Conservation (phyloP, 2,797 vertebrate species). For the Malurus leucopterus region DNA sequence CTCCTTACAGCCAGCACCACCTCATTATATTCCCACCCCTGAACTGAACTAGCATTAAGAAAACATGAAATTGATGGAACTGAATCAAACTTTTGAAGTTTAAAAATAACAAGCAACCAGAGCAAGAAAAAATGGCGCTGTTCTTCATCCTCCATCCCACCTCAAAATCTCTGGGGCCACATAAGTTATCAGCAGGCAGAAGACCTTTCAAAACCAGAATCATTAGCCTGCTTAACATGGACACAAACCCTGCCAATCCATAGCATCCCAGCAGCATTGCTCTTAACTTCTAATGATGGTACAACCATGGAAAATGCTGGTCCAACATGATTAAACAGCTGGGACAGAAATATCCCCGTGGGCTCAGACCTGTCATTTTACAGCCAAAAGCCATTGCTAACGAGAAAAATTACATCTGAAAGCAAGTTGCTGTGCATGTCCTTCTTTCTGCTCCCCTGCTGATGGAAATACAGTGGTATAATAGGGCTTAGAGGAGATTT, state of each 20-base stretch:
- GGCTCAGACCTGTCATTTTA: slow-evolving; percentile 50
- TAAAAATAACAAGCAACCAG: not conserved
- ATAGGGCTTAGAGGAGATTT: slow-evolving; percentile 10
- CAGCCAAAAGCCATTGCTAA: slow-evolving; percentile 36
- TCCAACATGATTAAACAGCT: slow-evolving; percentile 47
- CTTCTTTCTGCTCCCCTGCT: slow-evolving; percentile 24
- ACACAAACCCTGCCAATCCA: not conserved
- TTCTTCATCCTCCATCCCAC: not conserved
- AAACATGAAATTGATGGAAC: not conserved
- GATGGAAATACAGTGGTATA: not conserved
- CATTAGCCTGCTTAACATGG: not conserved
- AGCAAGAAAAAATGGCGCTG: not conserved
- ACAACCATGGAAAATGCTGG: slow-evolving; percentile 20
- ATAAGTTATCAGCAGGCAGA: not conserved
- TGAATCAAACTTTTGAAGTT: not conserved
- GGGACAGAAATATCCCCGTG: not conserved
- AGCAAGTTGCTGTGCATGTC: slow-evolving; percentile 19
- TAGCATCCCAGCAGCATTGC: not conserved
- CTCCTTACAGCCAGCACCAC: not conserved
- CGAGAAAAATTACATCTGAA: slow-evolving; percentile 58
- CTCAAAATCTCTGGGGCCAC: not conserved
- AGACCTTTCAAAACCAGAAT: not conserved
- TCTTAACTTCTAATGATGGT: slow-evolving; percentile 16
- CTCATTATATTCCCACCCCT: not conserved
- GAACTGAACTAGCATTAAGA: not conserved